Percentiles rank a stretch among this genome's conserved stretches.
phyloP scores from a whole-genome alignment of 2,797 vertebrate species.

The Ptychadena robeensis region DNA sequence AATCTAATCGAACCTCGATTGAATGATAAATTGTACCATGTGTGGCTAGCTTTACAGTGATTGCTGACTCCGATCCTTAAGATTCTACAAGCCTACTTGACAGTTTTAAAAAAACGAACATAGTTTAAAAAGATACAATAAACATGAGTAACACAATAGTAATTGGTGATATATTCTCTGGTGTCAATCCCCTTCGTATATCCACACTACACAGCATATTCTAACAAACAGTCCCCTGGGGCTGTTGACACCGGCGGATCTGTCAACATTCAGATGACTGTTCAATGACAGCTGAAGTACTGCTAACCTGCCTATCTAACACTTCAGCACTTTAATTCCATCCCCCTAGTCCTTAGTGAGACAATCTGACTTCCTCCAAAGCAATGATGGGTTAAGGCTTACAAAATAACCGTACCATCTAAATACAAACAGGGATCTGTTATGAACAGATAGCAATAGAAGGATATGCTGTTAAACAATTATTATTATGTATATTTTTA shows the following conservation, averaged over 20 bases:
- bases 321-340: not conserved
- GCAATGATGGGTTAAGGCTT: not conserved
- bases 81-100: not conserved
- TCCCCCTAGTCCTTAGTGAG: not conserved
- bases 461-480: too few species aligned
- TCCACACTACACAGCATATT: not conserved
- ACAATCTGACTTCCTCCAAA: not conserved
- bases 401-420: not conserved
- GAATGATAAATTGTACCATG: too few species aligned
- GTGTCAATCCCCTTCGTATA: not conserved
- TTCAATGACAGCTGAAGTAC: conserved; percentile 1
- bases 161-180: not conserved
- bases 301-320: not conserved
- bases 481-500: too few species aligned
- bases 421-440: not conserved
- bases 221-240: conserved; percentile 1
- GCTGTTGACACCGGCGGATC: not conserved
- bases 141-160: not conserved
- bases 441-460: not conserved
- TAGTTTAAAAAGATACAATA: not conserved
- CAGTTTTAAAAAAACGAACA: not conserved
- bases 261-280: conserved; percentile 3
- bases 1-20: too few species aligned
- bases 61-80: not conserved
- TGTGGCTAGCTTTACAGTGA: too few species aligned